These are phyloP conservation scores for Pitangus sulphuratus DNA, from an alignment of 2,797 vertebrate genomes.

Conservation along the genomic window DNA sequence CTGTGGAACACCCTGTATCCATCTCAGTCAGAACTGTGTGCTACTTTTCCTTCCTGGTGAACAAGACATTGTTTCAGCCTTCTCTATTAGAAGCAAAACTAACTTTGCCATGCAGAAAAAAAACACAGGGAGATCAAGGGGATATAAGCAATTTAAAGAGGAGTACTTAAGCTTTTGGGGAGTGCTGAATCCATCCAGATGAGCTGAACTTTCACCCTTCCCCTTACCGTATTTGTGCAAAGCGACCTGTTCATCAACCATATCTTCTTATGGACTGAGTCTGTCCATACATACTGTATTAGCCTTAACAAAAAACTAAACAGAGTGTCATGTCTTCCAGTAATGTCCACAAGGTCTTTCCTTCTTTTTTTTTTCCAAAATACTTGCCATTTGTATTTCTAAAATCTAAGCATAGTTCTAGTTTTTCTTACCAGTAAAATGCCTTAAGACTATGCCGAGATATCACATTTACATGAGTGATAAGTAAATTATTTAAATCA, in stretches of 20 bases:
- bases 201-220: background rate
- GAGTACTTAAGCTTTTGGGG: background rate
- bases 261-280: background rate
- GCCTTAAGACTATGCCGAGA: background rate
- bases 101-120: background rate
- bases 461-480: background rate
- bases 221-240: background rate
- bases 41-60: background rate
- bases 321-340: background rate
- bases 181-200: background rate
- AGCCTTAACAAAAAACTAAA: background rate
- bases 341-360: background rate
- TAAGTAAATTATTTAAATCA: background rate
- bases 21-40: background rate
- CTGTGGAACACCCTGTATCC: too few species aligned
- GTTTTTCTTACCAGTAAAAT: background rate
- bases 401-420: background rate
- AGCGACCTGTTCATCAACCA: background rate
- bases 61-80: background rate
- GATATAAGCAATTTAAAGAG: background rate
- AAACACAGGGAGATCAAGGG: background rate
- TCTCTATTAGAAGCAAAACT: background rate
- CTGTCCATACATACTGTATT: background rate
- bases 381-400: background rate
- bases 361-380: background rate